Percentiles rank a stretch among this genome's conserved stretches.
Conservation (phyloP, 53 echinoderm and acorn worm genomes). For the Holothuria leucospilota region DNA sequence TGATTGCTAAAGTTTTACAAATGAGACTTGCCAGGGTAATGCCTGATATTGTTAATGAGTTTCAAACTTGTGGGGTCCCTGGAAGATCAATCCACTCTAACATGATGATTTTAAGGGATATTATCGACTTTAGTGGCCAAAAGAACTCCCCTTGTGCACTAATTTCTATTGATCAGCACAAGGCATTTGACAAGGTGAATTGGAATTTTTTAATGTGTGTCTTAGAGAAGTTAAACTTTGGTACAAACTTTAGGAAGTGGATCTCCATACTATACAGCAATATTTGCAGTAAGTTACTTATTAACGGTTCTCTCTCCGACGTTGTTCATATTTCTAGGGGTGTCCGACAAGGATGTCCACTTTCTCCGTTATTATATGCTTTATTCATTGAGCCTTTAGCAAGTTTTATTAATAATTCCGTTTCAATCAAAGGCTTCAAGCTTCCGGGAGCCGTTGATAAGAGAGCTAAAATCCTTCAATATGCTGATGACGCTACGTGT, state of each 20-base stretch:
- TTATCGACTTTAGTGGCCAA: slow-evolving; percentile 24
- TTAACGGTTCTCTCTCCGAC: slow-evolving; percentile 35
- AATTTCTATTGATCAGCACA: slow-evolving; percentile 53
- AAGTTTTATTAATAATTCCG: slow-evolving; percentile 5
- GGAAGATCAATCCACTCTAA: slow-evolving; percentile 67
- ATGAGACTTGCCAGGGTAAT: background rate
- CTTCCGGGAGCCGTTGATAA: no score
- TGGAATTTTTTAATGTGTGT: slow-evolving; percentile 51
- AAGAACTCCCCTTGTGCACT: slow-evolving; percentile 33
- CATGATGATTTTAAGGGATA: slow-evolving; percentile 61
- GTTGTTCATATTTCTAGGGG: slow-evolving; percentile 21
- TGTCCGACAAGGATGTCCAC: slow-evolving; percentile 58
- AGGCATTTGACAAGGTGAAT: slow-evolving; percentile 60
- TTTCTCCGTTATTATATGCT: slow-evolving; percentile 51
- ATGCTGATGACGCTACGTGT: no score
- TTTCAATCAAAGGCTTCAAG: no score
- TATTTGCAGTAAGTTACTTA: slow-evolving; percentile 37
- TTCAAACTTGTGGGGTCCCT: slow-evolving; percentile 64
- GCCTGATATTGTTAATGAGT: slow-evolving; percentile 12
- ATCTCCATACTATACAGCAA: slow-evolving; percentile 45
- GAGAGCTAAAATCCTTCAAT: no score
- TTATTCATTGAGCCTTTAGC: slow-evolving; percentile 63
- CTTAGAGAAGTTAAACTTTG: slow-evolving; percentile 38
- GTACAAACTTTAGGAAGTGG: slow-evolving; percentile 41
- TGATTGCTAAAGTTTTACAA: slow-evolving; percentile 43